These are phyloP conservation scores for Balaeniceps rex DNA, from an alignment of 2,113 vertebrate species.

Conservation along the genomic window DNA sequence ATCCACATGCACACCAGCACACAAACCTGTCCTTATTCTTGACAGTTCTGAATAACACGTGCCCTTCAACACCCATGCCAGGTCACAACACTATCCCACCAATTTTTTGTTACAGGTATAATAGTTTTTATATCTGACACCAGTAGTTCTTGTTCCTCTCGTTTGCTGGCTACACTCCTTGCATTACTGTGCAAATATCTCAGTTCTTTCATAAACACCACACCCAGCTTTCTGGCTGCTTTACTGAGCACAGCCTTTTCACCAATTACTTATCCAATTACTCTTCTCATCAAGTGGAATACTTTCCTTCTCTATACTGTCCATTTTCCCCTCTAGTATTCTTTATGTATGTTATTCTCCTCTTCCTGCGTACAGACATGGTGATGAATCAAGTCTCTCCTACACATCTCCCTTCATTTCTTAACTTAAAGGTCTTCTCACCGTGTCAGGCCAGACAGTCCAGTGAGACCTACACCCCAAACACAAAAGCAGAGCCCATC, in stretches of 20 bases:
- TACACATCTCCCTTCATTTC: not conserved
- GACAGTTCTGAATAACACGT: not conserved
- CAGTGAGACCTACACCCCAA: not conserved
- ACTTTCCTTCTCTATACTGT: not conserved
- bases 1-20: not conserved
- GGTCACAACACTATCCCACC: not conserved
- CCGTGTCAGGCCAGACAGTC: not conserved
- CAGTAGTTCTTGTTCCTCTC: slow-evolving; percentile 47
- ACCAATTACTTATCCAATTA: slow-evolving; percentile 46
- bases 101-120: not conserved
- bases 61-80: not conserved
- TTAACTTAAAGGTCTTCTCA: not conserved
- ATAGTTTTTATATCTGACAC: not conserved
- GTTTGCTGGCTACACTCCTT: slow-evolving; percentile 20
- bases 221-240: slow-evolving; percentile 12
- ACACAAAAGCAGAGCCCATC: not conserved
- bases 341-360: not conserved
- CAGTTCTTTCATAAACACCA: not conserved
- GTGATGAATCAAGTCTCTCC: not conserved
- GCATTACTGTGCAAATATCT: not conserved
- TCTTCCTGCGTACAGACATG: not conserved
- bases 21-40: not conserved
- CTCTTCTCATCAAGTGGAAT: not conserved
- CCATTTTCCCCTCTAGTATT: not conserved
- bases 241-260: not conserved